Conservation (phyloP, 2,888 invertebrate genomes). For the Apodemia zela region DNA sequence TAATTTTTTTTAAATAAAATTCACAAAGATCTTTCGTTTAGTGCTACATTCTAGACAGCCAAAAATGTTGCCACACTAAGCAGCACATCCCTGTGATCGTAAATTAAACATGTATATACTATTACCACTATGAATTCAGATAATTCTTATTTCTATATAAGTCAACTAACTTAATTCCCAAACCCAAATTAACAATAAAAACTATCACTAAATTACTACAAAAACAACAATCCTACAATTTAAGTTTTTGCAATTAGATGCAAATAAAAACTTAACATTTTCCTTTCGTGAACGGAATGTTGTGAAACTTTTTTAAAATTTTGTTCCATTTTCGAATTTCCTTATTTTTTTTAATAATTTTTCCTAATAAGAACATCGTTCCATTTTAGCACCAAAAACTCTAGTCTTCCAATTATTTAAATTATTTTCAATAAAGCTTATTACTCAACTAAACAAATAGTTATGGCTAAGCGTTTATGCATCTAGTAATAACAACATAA, state of each 20-base stretch:
- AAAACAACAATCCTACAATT: slow-evolving; percentile 75
- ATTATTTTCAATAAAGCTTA: slow-evolving; percentile 71
- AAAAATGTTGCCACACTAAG: slow-evolving; percentile 58
- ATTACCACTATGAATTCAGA: slow-evolving; percentile 75
- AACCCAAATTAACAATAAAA: slow-evolving; percentile 79
- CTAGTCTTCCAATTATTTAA: slow-evolving; percentile 77
- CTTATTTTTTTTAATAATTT: slow-evolving; percentile 40
- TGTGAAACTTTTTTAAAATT: slow-evolving; percentile 54
- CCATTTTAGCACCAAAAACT: slow-evolving; percentile 77
- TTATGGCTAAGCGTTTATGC: slow-evolving; percentile 76
- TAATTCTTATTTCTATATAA: slow-evolving; percentile 71
- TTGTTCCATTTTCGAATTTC: slow-evolving; percentile 51
- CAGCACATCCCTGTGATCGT: slow-evolving; percentile 79
- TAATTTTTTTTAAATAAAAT: slow-evolving; percentile 55
- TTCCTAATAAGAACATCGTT: slow-evolving; percentile 56
- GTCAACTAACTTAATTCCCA: slow-evolving; percentile 76
- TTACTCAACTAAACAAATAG: slow-evolving; percentile 65
- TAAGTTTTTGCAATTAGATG: slow-evolving; percentile 66
- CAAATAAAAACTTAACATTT: slow-evolving; percentile 78
- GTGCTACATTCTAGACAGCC: slow-evolving; percentile 50
- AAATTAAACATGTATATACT: slow-evolving; percentile 71
- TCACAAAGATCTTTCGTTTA: slow-evolving; percentile 42
- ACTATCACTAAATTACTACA: slow-evolving; percentile 70
- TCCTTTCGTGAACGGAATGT: slow-evolving; percentile 64
- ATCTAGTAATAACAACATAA: slow-evolving; percentile 79